These are phyloP conservation scores for Tapirus terrestris DNA, from an alignment of 2,113 vertebrate species.

Conservation along the genomic window DNA sequence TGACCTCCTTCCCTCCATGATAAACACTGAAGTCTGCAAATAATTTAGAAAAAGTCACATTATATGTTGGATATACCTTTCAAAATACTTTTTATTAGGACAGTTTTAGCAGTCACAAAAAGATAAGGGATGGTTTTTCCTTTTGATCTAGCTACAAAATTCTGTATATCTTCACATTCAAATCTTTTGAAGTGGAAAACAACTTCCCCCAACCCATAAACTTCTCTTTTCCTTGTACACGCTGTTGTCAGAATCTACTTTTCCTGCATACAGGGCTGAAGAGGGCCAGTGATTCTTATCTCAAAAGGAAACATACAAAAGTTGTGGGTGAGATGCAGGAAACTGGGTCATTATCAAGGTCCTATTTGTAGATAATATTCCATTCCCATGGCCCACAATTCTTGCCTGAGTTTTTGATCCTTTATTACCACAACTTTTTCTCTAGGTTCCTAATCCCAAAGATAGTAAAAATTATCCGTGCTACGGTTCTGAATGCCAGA, in stretches of 20 bases:
- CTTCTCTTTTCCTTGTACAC: slow-evolving; percentile 3
- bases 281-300: not conserved
- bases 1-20: not conserved
- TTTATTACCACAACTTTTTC: slow-evolving; percentile 9
- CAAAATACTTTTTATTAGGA: slow-evolving; percentile 9
- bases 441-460: not conserved
- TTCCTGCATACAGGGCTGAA: not conserved
- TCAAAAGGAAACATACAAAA: not conserved
- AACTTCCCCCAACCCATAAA: slow-evolving; percentile 16
- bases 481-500: not conserved
- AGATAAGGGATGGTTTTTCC: not conserved
- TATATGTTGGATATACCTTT: not conserved
- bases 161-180: not conserved
- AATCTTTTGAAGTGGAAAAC: slow-evolving; percentile 8
- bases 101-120: slow-evolving; percentile 20
- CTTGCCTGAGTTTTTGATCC: not conserved
- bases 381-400: not conserved
- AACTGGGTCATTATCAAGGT: not conserved
- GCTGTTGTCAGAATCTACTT: slow-evolving; percentile 17
- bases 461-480: not conserved
- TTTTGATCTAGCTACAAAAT: slow-evolving; percentile 45
- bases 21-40: not conserved
- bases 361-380: not conserved
- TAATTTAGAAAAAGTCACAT: slow-evolving; percentile 33
- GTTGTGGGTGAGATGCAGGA: not conserved